Percentiles rank a stretch among this genome's conserved stretches.
Evolutionary conservation across 2,888 invertebrate species (phyloP).

Genomic region (Microctonus aethiopoides): DNA sequence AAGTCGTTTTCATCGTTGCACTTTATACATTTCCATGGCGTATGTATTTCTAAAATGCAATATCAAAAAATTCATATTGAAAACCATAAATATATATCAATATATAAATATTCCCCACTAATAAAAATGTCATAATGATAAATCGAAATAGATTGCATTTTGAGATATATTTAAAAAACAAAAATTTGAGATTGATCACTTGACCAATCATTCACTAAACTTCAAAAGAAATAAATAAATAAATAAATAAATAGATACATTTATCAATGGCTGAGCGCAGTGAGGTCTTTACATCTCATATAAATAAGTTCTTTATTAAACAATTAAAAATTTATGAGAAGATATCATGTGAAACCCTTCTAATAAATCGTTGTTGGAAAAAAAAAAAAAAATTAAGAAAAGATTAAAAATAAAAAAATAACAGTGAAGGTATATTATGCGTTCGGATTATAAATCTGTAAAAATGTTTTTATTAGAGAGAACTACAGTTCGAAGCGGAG

Average conservation of each 20-base stretch:
- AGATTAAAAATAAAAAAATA: not conserved
- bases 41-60: not conserved
- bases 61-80: not conserved
- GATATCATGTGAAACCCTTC: conserved; percentile 11
- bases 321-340: conserved; percentile 7
- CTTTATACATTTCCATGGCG: not conserved
- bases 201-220: not conserved
- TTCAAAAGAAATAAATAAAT: not conserved
- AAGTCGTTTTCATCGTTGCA: not conserved
- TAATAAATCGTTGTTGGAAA: conserved; percentile 23
- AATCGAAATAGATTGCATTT: not conserved
- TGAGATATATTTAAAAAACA: not conserved
- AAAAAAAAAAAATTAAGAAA: not conserved
- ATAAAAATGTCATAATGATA: not conserved
- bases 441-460: not conserved
- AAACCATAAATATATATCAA: not conserved
- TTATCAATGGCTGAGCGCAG: not conserved
- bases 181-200: not conserved
- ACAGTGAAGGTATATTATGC: not conserved
- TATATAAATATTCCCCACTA: not conserved
- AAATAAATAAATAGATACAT: too few relatives aligned
- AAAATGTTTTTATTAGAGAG: not conserved
- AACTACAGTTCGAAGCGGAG: conserved; percentile 3
- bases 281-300: not conserved
- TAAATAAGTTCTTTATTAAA: conserved; percentile 14